These are phyloP conservation scores for Callospermophilus lateralis DNA, from an alignment of 2,113 vertebrate species.

Conservation along the genomic window DNA sequence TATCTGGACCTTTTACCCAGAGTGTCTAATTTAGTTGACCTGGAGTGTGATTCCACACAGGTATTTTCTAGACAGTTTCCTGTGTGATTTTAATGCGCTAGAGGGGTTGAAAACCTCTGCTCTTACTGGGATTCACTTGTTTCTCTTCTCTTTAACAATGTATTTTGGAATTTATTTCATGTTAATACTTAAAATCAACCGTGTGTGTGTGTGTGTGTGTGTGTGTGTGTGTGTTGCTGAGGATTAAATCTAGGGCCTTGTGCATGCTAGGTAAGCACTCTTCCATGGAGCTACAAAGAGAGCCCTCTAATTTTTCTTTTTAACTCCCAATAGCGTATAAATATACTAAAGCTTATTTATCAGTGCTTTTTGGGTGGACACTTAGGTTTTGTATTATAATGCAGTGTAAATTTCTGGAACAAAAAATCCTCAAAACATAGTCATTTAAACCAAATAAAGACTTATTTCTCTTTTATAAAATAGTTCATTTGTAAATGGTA, in stretches of 20 bases:
- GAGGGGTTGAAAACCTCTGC: not conserved
- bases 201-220: too few relatives aligned
- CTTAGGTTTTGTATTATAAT: constrained; percentile 18
- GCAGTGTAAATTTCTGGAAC: not conserved
- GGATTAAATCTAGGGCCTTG: not conserved
- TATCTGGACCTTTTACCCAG: not conserved
- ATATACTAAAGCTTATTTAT: constrained; percentile 8
- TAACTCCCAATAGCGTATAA: not conserved
- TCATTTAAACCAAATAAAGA: constrained; percentile 46
- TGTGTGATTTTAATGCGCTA: not conserved
- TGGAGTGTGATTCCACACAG: not conserved
- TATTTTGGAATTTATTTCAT: not conserved
- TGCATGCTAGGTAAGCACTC: not conserved
- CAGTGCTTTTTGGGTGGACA: constrained; percentile 37
- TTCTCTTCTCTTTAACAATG: not conserved
- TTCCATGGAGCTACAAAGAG: not conserved
- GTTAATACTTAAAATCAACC: not conserved
- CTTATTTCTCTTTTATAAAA: not conserved
- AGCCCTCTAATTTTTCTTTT: constrained; percentile 11
- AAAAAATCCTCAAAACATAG: not conserved
- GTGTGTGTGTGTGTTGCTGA: not conserved
- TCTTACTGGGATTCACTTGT: not conserved
- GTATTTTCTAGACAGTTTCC: constrained; percentile 1
- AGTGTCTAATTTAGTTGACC: not conserved
- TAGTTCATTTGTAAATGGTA: not conserved